Percentiles rank a stretch among this genome's conserved stretches.
These are phyloP conservation scores for Lucilia sericata DNA, from an alignment of 1,140 invertebrate genomes.

Conservation along the genomic window DNA sequence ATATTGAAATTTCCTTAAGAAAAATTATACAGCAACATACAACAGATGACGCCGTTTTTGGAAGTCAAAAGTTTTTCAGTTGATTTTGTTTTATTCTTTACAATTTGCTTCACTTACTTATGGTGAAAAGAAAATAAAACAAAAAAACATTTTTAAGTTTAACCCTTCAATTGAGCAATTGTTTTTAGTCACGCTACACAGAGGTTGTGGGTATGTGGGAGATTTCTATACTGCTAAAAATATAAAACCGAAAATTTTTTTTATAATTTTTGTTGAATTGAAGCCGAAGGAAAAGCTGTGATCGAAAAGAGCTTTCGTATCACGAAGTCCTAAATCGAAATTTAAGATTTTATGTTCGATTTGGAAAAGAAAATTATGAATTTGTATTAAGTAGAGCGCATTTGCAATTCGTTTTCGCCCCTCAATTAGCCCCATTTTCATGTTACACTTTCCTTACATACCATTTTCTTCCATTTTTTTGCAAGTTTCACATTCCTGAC, in stretches of 20 bases:
- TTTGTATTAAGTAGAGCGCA: not conserved
- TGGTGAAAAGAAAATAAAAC: not conserved
- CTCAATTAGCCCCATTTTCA: not conserved
- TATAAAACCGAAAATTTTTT: too few relatives aligned
- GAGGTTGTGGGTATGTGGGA: not conserved
- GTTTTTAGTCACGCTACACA: not conserved
- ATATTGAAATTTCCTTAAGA: not conserved
- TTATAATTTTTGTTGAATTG: too few relatives aligned
- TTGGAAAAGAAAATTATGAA: too few relatives aligned
- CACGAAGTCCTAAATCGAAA: too few relatives aligned
- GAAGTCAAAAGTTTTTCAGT: slow-evolving; percentile 36
- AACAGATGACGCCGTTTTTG: slow-evolving; percentile 30
- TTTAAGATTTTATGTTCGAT: too few relatives aligned
- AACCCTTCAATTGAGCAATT: slow-evolving; percentile 16
- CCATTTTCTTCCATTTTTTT: not conserved
- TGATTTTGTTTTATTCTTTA: not conserved
- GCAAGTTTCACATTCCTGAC: not conserved
- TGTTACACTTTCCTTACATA: not conserved
- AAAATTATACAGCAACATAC: not conserved
- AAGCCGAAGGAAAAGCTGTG: too few relatives aligned
- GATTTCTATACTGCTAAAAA: not conserved
- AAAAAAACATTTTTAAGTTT: not conserved
- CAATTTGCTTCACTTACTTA: slow-evolving; percentile 13
- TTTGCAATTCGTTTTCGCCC: not conserved
- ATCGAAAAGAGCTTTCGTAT: too few relatives aligned